These are phyloP conservation scores for Malacosoma neustria DNA, from an alignment of 2,888 invertebrate species.

Conservation along the genomic window DNA sequence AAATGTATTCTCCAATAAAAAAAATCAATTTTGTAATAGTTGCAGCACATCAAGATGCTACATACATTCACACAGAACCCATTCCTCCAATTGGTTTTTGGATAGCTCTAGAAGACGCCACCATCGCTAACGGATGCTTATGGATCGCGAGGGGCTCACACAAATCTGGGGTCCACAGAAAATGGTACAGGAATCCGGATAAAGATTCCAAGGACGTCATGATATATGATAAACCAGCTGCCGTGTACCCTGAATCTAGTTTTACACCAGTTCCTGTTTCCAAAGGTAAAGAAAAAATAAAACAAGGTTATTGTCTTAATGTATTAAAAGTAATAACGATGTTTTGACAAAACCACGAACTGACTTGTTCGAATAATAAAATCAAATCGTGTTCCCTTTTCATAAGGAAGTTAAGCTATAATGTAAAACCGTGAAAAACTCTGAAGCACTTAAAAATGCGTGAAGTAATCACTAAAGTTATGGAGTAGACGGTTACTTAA, in stretches of 20 bases:
- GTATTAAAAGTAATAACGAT: no score
- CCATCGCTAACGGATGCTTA: slow-evolving; percentile 94
- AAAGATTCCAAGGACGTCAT: slow-evolving; percentile 73
- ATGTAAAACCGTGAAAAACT: no score
- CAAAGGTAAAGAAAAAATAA: no score
- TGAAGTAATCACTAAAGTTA: no score
- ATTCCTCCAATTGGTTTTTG: slow-evolving; percentile 90
- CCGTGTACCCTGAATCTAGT: slow-evolving; percentile 81
- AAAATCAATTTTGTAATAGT: slow-evolving; percentile 76
- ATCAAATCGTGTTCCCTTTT: no score
- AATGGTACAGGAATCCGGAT: slow-evolving; percentile 82
- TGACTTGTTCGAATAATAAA: no score
- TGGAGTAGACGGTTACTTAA: no score
- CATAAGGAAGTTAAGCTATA: no score
- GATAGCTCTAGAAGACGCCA: slow-evolving; percentile 97
- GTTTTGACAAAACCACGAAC: no score
- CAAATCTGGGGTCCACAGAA: slow-evolving; percentile 84
- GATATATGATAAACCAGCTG: slow-evolving; percentile 80
- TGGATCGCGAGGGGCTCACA: slow-evolving; percentile 96
- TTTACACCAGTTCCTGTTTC: slow-evolving; percentile 87
- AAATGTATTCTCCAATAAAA: no score
- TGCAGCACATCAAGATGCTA: slow-evolving; percentile 88
- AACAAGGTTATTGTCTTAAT: no score
- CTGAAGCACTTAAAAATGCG: no score
- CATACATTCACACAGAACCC: slow-evolving; percentile 91